Conservation (phyloP, 2,888 invertebrate species). For the Euphydryas editha region DNA sequence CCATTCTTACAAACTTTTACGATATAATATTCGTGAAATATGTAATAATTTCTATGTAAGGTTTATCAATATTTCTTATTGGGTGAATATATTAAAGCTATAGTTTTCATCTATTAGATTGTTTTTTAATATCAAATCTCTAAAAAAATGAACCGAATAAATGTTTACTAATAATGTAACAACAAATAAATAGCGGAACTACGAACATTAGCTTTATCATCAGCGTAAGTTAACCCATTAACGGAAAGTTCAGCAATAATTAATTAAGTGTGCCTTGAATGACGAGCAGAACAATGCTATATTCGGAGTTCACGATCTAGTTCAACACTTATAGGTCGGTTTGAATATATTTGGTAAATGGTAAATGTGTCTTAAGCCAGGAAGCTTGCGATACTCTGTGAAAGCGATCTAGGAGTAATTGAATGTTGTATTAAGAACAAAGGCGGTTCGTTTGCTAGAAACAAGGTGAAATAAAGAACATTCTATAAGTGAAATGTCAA, state of each 20-base stretch:
- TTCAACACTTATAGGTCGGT: conserved; percentile 60
- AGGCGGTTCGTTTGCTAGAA: conserved; percentile 75
- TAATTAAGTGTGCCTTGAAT: conserved; percentile 56
- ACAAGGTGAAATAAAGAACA: conserved; percentile 74
- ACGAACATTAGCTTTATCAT: background rate
- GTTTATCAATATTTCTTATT: too few species aligned
- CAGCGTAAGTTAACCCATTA: conserved; percentile 21
- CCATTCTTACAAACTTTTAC: too few species aligned
- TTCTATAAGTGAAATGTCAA: conserved; percentile 74
- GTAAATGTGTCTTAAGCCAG: conserved; percentile 67
- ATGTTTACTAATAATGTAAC: background rate
- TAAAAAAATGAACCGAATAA: too few species aligned
- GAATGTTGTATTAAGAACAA: conserved; percentile 69
- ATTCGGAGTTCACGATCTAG: conserved; percentile 61
- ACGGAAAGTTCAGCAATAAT: conserved; percentile 46
- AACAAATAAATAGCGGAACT: background rate
- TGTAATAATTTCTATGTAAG: too few species aligned
- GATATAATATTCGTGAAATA: too few species aligned
- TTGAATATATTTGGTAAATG: conserved; percentile 68
- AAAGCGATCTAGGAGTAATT: conserved; percentile 56
- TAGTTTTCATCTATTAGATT: too few species aligned
- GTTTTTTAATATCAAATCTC: too few species aligned
- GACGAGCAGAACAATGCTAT: conserved; percentile 59
- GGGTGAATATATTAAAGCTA: too few species aligned
- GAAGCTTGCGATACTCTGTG: conserved; percentile 73